Conservation (phyloP, 2,113 vertebrate genomes). For the Hyperopisus bebe region DNA sequence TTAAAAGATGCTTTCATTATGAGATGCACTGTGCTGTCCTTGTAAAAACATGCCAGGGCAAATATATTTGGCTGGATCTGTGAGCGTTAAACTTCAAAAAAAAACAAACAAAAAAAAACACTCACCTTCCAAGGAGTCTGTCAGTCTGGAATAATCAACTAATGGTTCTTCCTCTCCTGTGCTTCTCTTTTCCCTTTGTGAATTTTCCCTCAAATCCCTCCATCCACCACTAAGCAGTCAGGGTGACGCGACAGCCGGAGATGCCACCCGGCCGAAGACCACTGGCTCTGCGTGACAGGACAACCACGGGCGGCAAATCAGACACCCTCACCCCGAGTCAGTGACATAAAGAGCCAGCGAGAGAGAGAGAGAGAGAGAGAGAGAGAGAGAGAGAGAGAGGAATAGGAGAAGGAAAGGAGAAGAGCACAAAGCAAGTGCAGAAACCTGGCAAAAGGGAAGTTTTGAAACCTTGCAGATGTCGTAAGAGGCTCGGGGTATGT, state of each 20-base stretch:
- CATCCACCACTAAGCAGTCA: conserved; percentile 33
- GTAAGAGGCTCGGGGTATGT: conserved; percentile 37
- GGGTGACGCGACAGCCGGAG: neutral
- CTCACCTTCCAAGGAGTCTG: conserved; percentile 13
- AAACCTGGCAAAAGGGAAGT: conserved; percentile 32
- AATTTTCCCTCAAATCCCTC: conserved; percentile 18
- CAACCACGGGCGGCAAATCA: neutral
- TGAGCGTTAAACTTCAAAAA: neutral
- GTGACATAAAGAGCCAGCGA: conserved; percentile 19
- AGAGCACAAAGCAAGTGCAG: conserved; percentile 19
- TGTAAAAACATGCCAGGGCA: conserved; percentile 39
- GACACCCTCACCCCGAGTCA: conserved; percentile 20
- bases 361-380: conserved; percentile 12
- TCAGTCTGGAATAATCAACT: conserved; percentile 22
- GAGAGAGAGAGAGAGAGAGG: conserved; percentile 1
- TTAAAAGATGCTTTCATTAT: conserved; percentile 28
- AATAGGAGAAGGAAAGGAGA: conserved; percentile 2
- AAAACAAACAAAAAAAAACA: conserved; percentile 5
- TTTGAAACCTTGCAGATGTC: conserved; percentile 39
- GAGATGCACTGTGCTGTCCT: conserved; percentile 32
- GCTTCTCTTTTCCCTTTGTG: conserved; percentile 20
- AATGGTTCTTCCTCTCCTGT: neutral
- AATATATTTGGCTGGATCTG: conserved; percentile 15
- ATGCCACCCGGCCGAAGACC: neutral
- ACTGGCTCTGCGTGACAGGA: neutral